Evolutionary conservation across 37 sponge, comb jelly and placozoan species (phyloP), one percentile per base, ranked within the genome.

Genomic region (Oopsacas minuta): DNA sequence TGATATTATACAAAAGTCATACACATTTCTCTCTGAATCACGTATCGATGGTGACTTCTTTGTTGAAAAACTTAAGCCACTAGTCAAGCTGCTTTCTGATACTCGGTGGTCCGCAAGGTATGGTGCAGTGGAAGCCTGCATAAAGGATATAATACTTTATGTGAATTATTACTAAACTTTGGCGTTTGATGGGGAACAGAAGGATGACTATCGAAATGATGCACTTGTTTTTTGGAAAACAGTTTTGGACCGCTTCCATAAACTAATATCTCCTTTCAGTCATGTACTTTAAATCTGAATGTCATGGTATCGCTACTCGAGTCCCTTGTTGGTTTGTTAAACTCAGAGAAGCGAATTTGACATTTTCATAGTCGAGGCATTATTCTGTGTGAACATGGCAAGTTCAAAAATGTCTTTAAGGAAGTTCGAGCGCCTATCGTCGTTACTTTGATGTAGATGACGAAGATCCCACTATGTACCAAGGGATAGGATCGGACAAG

Each of bases 301-400:
- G 75, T 61, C 75, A 61, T 61, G 75, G 75, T 61, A 61, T 61
- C 75, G 75, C 75, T 61, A 61, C 7, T 61, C 75, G 75, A 61
- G 75, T 61, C 75, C 75, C 75, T 61, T 61, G 22, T 61, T 61
- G 75, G 75, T 32, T 61, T 61, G 22, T 61, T 25, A 61, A 61
- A 61, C 75, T 61, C 75, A 61, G 75, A 61, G 75, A 61, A 61
- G 32, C 75, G 75, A 61, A 61, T n/a, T 61, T 61, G 75, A 61
- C 75, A 61, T 61, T 61, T 61, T 61, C 75, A 61, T 61, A 61
- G 28, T 25, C 75, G 75, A 34, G 75, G 75, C 28, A 61, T 61
- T 61, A 61, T 61, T 61, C 15, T 61, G 75, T 61, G 75, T 61
- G 75, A 34, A 61, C 75, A 61, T 61, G 75, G 28, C 75, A 25